phyloP scores from a whole-genome alignment of 2,797 vertebrate species.

The Anomalospiza imberbis region DNA sequence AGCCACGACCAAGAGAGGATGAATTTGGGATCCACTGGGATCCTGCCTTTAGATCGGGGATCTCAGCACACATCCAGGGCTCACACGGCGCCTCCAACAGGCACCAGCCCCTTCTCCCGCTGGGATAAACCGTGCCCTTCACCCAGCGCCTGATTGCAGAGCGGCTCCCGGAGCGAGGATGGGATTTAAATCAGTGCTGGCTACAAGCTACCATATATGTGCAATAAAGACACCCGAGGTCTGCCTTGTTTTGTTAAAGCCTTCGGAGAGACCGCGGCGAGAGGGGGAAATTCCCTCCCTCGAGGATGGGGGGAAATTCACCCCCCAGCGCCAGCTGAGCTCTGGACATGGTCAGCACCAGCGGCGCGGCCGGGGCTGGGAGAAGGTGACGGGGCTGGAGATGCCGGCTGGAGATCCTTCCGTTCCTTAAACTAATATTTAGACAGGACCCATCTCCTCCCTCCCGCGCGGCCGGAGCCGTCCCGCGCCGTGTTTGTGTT shows the following conservation, averaged over 20 bases:
- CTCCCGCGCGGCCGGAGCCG: not conserved
- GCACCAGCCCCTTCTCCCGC: not conserved
- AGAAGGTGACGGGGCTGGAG: slow-evolving; percentile 8
- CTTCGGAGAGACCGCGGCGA: not conserved
- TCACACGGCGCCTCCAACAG: accelerated
- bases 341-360: not conserved
- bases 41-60: not conserved
- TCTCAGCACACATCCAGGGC: not conserved
- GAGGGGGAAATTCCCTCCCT: slow-evolving; percentile 38
- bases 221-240: slow-evolving; percentile 48
- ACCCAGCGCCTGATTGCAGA: not conserved
- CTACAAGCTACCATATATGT: slow-evolving; percentile 60
- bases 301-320: not conserved
- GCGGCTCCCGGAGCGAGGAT: not conserved
- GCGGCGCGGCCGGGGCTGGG: not conserved
- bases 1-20: accelerated
- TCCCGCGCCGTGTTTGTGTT: slow-evolving; percentile 21
- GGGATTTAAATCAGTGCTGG: slow-evolving; percentile 40
- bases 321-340: not conserved
- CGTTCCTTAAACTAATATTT: slow-evolving; percentile 64
- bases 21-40: not conserved
- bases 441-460: slow-evolving; percentile 3
- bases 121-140: not conserved
- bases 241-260: slow-evolving; percentile 17
- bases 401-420: slow-evolving; percentile 21